Conservation (phyloP, 2,797 vertebrate genomes). For the Crax fasciolata region DNA sequence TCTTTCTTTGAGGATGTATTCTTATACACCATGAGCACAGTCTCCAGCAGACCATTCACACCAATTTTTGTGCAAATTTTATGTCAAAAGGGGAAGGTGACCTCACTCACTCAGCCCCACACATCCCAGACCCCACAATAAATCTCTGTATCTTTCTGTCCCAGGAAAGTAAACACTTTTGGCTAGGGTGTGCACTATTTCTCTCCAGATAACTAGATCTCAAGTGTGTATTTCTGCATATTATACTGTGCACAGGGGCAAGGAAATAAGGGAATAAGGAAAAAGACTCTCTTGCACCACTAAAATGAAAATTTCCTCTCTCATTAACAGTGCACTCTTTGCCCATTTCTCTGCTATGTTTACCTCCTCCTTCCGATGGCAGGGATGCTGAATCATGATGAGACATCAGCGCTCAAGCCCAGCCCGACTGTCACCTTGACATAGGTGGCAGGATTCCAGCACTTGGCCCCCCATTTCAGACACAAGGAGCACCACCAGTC, state of each 20-base stretch:
- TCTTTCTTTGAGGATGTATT: not conserved
- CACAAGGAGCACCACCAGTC: conserved; percentile 25
- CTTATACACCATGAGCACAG: not conserved
- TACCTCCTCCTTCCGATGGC: not conserved
- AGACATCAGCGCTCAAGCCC: not conserved
- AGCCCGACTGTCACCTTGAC: not conserved
- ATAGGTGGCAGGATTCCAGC: conserved; percentile 18
- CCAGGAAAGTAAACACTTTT: not conserved
- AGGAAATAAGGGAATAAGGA: not conserved
- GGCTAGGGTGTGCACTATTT: not conserved
- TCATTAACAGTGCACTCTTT: not conserved
- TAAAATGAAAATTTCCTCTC: not conserved
- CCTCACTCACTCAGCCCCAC: not conserved
- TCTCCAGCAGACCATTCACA: not conserved
- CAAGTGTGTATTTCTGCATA: not conserved
- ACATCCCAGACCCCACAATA: not conserved
- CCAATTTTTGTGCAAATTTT: not conserved
- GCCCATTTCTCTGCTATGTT: not conserved
- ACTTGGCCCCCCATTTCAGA: conserved; percentile 41
- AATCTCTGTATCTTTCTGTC: not conserved
- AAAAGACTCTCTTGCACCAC: not conserved
- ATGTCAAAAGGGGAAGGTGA: not conserved
- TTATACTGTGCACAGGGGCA: not conserved
- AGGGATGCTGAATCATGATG: not conserved
- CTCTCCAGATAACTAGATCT: not conserved